Conservation (phyloP, 2,888 invertebrate genomes). For the Xylota segnis region DNA sequence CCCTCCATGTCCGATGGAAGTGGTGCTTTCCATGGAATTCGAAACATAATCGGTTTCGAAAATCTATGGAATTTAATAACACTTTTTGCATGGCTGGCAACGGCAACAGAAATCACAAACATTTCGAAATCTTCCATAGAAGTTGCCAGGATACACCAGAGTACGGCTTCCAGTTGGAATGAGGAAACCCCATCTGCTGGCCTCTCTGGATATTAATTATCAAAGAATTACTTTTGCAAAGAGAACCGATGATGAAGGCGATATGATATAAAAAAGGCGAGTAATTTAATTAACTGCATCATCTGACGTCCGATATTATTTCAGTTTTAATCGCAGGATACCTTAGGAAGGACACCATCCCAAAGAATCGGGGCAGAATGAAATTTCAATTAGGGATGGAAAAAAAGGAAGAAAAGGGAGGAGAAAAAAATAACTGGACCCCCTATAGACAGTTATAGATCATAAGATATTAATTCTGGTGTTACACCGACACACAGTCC, state of each 20-base stretch:
- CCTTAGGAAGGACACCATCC: slow-evolving; percentile 6
- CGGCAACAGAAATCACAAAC: too few relatives aligned
- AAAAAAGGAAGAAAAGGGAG: too few relatives aligned
- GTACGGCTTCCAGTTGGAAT: too few relatives aligned
- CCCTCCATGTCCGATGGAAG: not conserved
- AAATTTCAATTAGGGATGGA: slow-evolving; percentile 38
- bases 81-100: not conserved
- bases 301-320: slow-evolving; percentile 28
- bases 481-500: not conserved
- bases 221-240: slow-evolving; percentile 4
- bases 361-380: not conserved
- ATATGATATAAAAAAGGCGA: slow-evolving; percentile 1
- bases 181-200: too few relatives aligned
- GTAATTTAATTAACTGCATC: slow-evolving; percentile 56
- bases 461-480: slow-evolving; percentile 48
- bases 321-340: slow-evolving; percentile 2
- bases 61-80: not conserved
- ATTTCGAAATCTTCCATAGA: too few relatives aligned
- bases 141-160: too few relatives aligned
- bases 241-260: not conserved
- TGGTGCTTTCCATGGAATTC: not conserved
- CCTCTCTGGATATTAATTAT: slow-evolving; percentile 33
- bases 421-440: slow-evolving; percentile 11
- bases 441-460: slow-evolving; percentile 39
- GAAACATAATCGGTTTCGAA: slow-evolving; percentile 5